Conservation (phyloP, 2,797 vertebrate genomes). For the Psittacula echo region DNA sequence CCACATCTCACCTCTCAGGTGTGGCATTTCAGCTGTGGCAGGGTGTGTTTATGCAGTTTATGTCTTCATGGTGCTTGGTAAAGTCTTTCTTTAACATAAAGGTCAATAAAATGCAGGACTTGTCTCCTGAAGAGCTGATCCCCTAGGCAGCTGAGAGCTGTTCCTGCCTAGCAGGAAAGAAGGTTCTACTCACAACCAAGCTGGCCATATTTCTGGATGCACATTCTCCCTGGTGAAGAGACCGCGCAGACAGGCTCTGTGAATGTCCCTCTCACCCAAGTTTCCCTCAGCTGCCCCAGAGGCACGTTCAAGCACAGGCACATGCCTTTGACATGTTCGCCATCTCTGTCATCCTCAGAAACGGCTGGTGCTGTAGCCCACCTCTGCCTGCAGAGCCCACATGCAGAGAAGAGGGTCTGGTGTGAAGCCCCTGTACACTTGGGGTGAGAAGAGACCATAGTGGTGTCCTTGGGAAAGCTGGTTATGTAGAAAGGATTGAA, state of each 20-base stretch:
- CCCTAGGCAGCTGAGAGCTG: not conserved
- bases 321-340: rapidly evolving
- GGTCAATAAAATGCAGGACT: not conserved
- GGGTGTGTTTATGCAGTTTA: not conserved
- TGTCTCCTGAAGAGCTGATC: not conserved
- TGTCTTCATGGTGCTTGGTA: not conserved
- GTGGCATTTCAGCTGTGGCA: not conserved
- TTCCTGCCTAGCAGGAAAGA: not conserved
- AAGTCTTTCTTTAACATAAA: not conserved
- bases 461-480: not conserved
- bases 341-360: not conserved
- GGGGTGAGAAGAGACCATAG: not conserved
- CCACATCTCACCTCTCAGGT: not conserved
- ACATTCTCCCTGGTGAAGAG: not conserved
- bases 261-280: too few species aligned
- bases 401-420: not conserved
- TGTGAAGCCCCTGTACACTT: rapidly evolving
- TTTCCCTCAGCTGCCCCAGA: not conserved
- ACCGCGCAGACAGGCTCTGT: not conserved
- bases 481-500: not conserved
- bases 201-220: rapidly evolving
- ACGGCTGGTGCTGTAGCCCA: not conserved
- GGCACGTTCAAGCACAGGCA: not conserved
- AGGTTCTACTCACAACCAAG: not conserved
- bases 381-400: not conserved